A percentile compares a stretch with the other conserved stretches of the same genome.
Evolutionary conservation across 2,113 vertebrate genomes (phyloP).

Genomic region (Panurus biarmicus): DNA sequence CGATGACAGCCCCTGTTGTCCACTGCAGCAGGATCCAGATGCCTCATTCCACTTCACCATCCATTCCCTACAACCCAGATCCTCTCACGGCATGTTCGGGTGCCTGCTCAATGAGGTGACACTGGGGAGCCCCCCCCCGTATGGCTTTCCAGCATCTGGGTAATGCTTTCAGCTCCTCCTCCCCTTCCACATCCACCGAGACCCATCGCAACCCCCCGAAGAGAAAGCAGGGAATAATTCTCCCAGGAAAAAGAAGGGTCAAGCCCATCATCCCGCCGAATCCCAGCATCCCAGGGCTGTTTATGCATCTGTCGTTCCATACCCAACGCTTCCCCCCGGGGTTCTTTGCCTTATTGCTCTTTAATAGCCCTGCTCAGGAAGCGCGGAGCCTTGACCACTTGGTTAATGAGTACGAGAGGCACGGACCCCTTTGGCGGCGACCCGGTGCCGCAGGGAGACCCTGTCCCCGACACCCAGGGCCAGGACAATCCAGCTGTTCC

Average conservation of each 20-base stretch:
- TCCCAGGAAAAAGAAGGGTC: too few species aligned
- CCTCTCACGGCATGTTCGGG: rapidly evolving
- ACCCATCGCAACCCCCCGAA: neutral
- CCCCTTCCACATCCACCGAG: neutral
- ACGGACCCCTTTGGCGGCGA: neutral
- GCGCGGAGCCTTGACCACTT: neutral
- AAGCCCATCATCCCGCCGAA: rapidly evolving
- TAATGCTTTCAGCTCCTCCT: neutral
- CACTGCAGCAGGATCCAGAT: neutral
- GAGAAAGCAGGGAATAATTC: neutral
- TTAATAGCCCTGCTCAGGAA: conserved; percentile 37
- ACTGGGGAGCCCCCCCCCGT: rapidly evolving
- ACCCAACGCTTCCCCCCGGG: neutral
- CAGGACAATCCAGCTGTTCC: neutral
- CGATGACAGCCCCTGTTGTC: neutral
- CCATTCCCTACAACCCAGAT: neutral
- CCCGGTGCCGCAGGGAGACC: neutral
- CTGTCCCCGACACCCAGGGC: neutral
- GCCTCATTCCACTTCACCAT: neutral
- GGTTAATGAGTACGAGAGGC: conserved; percentile 19
- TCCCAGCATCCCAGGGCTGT: neutral
- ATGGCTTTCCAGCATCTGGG: rapidly evolving
- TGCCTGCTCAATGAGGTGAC: neutral
- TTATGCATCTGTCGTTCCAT: neutral
- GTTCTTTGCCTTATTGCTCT: neutral